Base-by-base conservation (phyloP, 2,113 vertebrate genomes). In the Rhinichthys klamathensis region DNA sequence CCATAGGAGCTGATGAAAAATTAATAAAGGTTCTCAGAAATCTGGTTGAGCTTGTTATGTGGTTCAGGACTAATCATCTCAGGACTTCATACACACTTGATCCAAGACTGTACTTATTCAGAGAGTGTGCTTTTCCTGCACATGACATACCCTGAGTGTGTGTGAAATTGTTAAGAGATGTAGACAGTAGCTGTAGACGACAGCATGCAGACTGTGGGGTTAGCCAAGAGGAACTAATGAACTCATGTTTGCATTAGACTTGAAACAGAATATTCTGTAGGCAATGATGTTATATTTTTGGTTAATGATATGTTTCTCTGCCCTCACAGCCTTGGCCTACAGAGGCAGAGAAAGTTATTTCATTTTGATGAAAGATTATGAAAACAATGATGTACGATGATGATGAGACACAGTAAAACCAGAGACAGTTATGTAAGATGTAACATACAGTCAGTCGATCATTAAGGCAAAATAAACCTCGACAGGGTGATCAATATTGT, bases 211-310 rank as follows among this genome's bases (percentile, higher is more conserved):
- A 35, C 1, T 56, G 18, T 67, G 16, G 9, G 15, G 21, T n/a
- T 58, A 58, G 11, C 54, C n/a, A 35, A 78, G 21, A 7, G 35
- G 32, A n/a, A 9, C 32, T 41, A 41, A 41, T 41, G 8, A 41
- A 41, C 41, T 41, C 41, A 41, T 41, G 41, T 41, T 41, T 41
- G 69, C 69, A 72, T n/a, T 35, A 41, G 35, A 41, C 69, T 23
- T 72, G 69, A 72, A 72, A 72, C 38, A 23, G 69, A 41, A 72
- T 72, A 72, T 72, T 41, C 69, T 41, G 69, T 72, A 72, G 69
- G 69, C 69, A 41, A 56, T 56, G 69, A 72, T 72, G 12, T 41
- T 72, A 72, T 72, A 56, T 56, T 56, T 56, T 23, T 72, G 35
- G 35, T 72, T 41, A 72, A 72, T 72, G 18, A 41, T 70, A 70